phyloP scores from a whole-genome alignment of 1,140 invertebrate species.

The Drosophila pandora region DNA sequence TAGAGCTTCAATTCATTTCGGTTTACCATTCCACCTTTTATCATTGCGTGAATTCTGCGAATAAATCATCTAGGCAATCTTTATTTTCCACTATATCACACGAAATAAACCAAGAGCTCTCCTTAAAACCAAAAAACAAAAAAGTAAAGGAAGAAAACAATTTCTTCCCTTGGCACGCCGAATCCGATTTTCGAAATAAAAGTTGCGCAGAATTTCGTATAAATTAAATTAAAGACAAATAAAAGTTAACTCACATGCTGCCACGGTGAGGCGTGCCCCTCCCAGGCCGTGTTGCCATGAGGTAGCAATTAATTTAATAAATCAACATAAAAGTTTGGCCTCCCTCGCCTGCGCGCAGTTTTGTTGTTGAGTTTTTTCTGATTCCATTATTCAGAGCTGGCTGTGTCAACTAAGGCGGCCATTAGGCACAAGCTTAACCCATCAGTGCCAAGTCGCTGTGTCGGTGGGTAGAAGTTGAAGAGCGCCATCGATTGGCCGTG shows the following conservation, averaged over 20 bases:
- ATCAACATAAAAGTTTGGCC: constrained; percentile 75
- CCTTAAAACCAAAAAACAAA: constrained; percentile 21
- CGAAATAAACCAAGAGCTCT: constrained; percentile 51
- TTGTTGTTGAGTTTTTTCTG: constrained; percentile 12
- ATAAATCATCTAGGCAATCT: constrained; percentile 69
- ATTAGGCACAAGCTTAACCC: constrained; percentile 76
- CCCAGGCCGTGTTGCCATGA: constrained; percentile 33
- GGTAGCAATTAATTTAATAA: constrained; percentile 82
- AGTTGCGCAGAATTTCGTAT: constrained; percentile 61
- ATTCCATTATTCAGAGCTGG: constrained; percentile 36
- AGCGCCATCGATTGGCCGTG: constrained; percentile 65
- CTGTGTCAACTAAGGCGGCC: constrained; percentile 72
- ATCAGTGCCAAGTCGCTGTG: constrained; percentile 61
- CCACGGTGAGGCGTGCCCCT: constrained; percentile 7
- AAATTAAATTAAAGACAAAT: constrained; percentile 78
- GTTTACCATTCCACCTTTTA: constrained; percentile 17
- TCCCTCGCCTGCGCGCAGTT: constrained; percentile 8
- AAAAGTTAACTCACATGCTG: constrained; percentile 55
- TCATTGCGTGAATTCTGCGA: constrained; percentile 50
- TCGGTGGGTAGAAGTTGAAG: constrained; percentile 64
- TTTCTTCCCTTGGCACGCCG: not conserved
- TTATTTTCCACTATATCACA: constrained; percentile 47
- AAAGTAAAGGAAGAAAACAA: not conserved
- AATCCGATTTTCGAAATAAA: constrained; percentile 30
- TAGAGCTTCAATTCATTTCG: constrained; percentile 70